Evolutionary conservation across 2,888 invertebrate species (phyloP), one percentile per base, ranked within the genome.

Genomic region (Agrochola circellaris): DNA sequence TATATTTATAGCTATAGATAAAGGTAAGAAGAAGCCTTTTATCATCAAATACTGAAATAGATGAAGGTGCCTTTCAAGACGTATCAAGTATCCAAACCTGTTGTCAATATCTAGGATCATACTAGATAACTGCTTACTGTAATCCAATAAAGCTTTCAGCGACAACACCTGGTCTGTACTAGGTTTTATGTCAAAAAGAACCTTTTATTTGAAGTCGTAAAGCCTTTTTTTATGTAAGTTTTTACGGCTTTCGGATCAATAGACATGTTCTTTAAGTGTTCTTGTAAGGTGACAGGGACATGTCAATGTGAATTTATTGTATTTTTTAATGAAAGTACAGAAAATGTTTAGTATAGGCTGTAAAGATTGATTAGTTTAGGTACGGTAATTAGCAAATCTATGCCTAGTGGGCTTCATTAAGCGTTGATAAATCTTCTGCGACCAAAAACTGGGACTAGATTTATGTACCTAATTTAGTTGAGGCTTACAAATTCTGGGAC

Each of bases 191-290:
- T 61, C 65, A 72, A 64, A 76, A 77, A 56, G 67, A 70, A 72
- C 69, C 48, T 77, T 86, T 85, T 78, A 87, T 82, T 83, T 70
- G 45, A 73, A 48, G 66, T 38, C 66, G 73, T 87, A 85, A 87
- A 87, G 42, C 17, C 45, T 66, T 79, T 86, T 78, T 85, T 73
- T 85, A 81, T 66, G 73, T 76, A 62, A 70, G 34, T 62, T 78
- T 85, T 82, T 85, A 87, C 26, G 70, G 17, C 71, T 66, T 78
- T 81, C 66, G 45, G 51, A 83, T 88, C 80, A 84, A 86, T 86
- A 71, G 75, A 69, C 71, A 51, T 87, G 80, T 75, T 79, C 54
- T 68, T 75, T n/a, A 79, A 77, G 80, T 76, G 73, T 62, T 69
- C 73, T 67, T 38, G 20, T 62, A 67, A 75, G 20, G 17, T 34